phyloP scores from a whole-genome alignment of 1,140 invertebrate species.

The Acarapis woodi region DNA sequence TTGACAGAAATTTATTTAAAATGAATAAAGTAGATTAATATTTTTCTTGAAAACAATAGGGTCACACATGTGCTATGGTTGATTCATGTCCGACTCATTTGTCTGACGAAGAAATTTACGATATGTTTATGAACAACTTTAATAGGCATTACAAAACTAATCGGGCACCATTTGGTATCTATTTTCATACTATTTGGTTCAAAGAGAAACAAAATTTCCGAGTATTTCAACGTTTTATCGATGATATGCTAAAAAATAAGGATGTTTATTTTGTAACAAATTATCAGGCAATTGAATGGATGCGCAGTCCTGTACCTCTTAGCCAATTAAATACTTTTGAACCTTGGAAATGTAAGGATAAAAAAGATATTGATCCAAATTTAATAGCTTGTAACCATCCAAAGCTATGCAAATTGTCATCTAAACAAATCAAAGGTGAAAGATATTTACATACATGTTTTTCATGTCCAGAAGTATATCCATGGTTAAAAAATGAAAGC shows the following conservation, averaged over 20 bases:
- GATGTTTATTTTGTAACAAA: constrained; percentile 84
- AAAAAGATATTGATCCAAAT: constrained; percentile 29
- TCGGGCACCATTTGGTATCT: constrained; percentile 66
- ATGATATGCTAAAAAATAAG: constrained; percentile 53
- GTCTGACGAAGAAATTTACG: constrained; percentile 16
- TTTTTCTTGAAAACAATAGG: constrained; percentile 56
- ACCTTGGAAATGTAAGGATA: constrained; percentile 78
- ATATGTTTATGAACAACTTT: constrained; percentile 26
- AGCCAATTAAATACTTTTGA: constrained; percentile 64
- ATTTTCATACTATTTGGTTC: constrained; percentile 81
- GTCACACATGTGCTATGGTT: constrained; percentile 36
- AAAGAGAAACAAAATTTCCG: constrained; percentile 80
- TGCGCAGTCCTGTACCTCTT: constrained; percentile 59
- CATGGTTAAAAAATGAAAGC: constrained; percentile 49
- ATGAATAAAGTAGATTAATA: constrained; percentile 39
- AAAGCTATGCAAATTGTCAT: constrained; percentile 59
- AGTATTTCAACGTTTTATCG: constrained; percentile 68
- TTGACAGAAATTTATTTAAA: constrained; percentile 24
- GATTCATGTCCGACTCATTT: constrained; percentile 16
- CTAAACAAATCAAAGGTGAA: constrained; percentile 68
- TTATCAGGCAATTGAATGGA: constrained; percentile 82
- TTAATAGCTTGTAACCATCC: constrained; percentile 53
- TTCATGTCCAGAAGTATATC: constrained; percentile 71
- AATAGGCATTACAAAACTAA: constrained; percentile 71
- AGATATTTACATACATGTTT: constrained; percentile 73